These are phyloP conservation scores for Drosophila anceps DNA, from an alignment of 2,888 invertebrate species.

Conservation along the genomic window DNA sequence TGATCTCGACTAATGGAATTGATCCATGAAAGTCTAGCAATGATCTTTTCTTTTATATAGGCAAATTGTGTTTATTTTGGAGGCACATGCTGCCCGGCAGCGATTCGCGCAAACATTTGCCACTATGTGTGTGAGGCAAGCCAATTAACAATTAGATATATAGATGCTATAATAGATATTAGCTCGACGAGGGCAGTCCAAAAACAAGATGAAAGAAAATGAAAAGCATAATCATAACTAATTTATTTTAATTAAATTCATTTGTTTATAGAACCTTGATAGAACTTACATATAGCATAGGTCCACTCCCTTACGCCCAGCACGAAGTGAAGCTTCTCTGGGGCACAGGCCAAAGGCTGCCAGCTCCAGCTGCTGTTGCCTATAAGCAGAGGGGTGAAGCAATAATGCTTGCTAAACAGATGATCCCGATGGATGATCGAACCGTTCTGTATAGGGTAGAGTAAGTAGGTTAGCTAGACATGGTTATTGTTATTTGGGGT, in stretches of 20 bases:
- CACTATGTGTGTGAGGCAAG: neutral
- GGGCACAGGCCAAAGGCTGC: slow-evolving; percentile 79
- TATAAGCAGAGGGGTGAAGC: slow-evolving; percentile 60
- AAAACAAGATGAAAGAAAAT: neutral
- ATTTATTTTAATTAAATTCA: neutral
- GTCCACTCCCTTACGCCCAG: slow-evolving; percentile 80
- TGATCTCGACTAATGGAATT: slow-evolving; percentile 23
- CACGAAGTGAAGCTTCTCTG: slow-evolving; percentile 71
- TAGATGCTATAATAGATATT: neutral
- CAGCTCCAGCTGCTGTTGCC: slow-evolving; percentile 71
- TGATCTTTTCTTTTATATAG: slow-evolving; percentile 64
- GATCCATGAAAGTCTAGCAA: slow-evolving; percentile 31
- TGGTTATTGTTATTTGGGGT: neutral
- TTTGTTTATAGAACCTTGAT: neutral
- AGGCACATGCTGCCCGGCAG: neutral
- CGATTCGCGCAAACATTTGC: neutral
- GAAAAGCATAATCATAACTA: neutral
- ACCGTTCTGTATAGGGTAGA: slow-evolving; percentile 60
- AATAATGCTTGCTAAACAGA: slow-evolving; percentile 75
- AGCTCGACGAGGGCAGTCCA: slow-evolving; percentile 1
- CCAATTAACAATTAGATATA: slow-evolving; percentile 1
- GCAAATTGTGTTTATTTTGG: slow-evolving; percentile 39
- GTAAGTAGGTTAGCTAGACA: neutral
- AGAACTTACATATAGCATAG: slow-evolving; percentile 79
- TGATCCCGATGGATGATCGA: slow-evolving; percentile 67